A percentile compares a stretch with the other conserved stretches of the same genome.
Evolutionary conservation across 2,797 vertebrate species (phyloP).

Genomic region (Manis javanica): DNA sequence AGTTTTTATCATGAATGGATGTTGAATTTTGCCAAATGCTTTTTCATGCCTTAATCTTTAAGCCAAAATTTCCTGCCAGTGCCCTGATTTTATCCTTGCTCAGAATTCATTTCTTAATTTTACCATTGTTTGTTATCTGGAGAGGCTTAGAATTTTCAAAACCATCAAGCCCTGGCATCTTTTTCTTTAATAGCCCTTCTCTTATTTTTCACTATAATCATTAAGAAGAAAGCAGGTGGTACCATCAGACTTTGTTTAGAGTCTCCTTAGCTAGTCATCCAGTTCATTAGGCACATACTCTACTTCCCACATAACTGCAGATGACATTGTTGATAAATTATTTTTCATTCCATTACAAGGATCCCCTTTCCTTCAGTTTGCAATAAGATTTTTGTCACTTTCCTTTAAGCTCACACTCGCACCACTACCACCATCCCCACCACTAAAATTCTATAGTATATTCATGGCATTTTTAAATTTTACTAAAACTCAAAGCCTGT

Average conservation of each 20-base stretch:
- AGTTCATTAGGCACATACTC: not conserved
- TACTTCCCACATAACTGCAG: not conserved
- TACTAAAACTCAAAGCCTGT: not conserved
- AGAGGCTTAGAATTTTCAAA: not conserved
- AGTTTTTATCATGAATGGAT: too few species aligned
- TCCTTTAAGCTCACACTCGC: not conserved
- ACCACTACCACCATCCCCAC: not conserved
- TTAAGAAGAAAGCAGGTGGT: not conserved
- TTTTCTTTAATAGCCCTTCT: not conserved
- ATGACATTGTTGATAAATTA: not conserved
- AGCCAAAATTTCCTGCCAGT: not conserved
- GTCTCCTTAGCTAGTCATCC: not conserved
- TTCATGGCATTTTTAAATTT: not conserved
- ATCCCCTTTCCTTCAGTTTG: not conserved
- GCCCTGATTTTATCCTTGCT: not conserved
- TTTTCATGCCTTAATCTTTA: not conserved
- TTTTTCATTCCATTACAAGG: not conserved
- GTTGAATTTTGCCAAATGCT: too few species aligned
- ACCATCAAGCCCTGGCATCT: not conserved
- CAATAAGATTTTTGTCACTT: slow-evolving; percentile 5
- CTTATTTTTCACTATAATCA: not conserved
- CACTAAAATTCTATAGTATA: not conserved
- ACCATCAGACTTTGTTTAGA: not conserved
- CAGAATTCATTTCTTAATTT: slow-evolving; percentile 25
- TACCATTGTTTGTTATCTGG: not conserved